These are phyloP conservation scores for Hormiphora californensis DNA, from an alignment of 37 sponge, comb jelly and placozoan species.

Conservation along the genomic window DNA sequence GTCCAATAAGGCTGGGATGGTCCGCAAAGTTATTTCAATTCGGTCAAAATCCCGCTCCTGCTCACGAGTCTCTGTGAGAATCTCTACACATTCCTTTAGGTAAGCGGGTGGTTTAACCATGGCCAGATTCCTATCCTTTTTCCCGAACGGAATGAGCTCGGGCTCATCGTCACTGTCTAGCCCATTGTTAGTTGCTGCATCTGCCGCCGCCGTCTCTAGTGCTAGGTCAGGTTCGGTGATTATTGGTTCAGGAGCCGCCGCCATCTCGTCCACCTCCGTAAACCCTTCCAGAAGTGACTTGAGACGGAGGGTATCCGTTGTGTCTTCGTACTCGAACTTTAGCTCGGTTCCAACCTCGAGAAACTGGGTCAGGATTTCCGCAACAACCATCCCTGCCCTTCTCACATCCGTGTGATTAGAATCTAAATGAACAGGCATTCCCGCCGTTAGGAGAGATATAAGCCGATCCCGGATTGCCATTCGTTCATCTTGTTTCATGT, in stretches of 20 bases:
- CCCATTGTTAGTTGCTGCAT: not conserved
- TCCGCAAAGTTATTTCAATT: constrained; percentile 25
- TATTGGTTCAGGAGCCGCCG: not conserved
- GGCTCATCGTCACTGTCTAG: constrained; percentile 38
- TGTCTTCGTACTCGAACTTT: constrained; percentile 48
- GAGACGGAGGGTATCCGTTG: not conserved
- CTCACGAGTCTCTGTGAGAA: constrained; percentile 8
- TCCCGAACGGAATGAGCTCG: not conserved
- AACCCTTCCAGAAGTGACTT: constrained; percentile 33
- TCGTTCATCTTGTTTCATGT: constrained; percentile 46
- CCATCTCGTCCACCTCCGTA: not conserved
- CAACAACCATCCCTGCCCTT: constrained; percentile 43
- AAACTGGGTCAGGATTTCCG: constrained; percentile 35
- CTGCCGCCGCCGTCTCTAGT: not conserved
- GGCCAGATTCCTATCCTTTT: not conserved
- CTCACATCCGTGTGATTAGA: constrained; percentile 34
- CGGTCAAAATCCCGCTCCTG: constrained; percentile 2
- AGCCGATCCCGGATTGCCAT: constrained; percentile 2
- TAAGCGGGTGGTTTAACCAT: constrained; percentile 17
- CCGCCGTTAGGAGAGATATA: not conserved
- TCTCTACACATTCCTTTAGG: constrained; percentile 43
- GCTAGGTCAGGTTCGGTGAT: not conserved
- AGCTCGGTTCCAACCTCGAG: constrained; percentile 16
- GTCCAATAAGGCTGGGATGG: not conserved
- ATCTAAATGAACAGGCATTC: constrained; percentile 35